A percentile compares a stretch with the other conserved stretches of the same genome.
Conservation (phyloP, 2,888 invertebrate genomes). For the Syrista parreyssii region DNA sequence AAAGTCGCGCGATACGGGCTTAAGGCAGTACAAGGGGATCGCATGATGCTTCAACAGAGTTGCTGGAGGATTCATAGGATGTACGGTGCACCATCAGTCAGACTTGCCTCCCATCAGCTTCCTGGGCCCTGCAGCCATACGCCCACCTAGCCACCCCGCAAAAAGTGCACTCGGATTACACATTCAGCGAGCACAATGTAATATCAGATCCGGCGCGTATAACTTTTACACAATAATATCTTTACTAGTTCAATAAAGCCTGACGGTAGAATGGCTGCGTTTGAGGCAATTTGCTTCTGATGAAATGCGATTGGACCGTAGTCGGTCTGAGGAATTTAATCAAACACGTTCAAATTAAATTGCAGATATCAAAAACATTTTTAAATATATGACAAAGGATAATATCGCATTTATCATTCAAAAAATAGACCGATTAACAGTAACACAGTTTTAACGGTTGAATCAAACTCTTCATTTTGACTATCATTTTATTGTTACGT, state of each 20-base stretch:
- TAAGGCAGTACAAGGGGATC: not conserved
- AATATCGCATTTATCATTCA: too few relatives aligned
- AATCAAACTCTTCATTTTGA: not conserved
- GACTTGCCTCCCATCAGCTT: slow-evolving; percentile 25
- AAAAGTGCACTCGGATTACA: slow-evolving; percentile 32
- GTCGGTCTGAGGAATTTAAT: not conserved
- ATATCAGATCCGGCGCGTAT: slow-evolving; percentile 7
- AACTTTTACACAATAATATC: slow-evolving; percentile 1
- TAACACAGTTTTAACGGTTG: not conserved
- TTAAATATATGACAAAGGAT: not conserved
- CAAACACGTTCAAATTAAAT: not conserved
- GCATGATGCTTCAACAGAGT: slow-evolving; percentile 4
- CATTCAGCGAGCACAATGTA: slow-evolving; percentile 38
- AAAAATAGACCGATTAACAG: not conserved
- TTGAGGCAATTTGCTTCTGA: not conserved
- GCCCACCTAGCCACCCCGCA: slow-evolving; percentile 28
- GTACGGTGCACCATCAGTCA: slow-evolving; percentile 19
- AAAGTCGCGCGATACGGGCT: not conserved
- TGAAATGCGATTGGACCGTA: not conserved
- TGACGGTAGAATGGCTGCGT: not conserved
- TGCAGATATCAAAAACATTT: not conserved
- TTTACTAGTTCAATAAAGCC: not conserved
- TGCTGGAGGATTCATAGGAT: slow-evolving; percentile 11
- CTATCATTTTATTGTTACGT: not conserved
- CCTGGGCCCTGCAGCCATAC: slow-evolving; percentile 29